These are phyloP conservation scores for Schizaphis graminum DNA, from an alignment of 2,888 invertebrate species.

Conservation along the genomic window DNA sequence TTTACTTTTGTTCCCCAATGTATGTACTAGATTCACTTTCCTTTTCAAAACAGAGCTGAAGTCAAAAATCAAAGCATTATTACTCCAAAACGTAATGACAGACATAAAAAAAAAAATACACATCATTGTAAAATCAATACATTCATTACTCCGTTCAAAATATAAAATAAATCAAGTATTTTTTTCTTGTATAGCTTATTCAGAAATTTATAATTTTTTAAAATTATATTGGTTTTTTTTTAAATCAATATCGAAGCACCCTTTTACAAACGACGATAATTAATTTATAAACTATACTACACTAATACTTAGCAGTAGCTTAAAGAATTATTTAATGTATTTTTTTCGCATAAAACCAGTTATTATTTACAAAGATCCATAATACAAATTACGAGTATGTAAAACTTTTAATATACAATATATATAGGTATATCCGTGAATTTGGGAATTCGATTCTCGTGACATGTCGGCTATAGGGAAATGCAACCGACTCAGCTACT, in stretches of 20 bases:
- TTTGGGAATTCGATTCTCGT: not conserved
- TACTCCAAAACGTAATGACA: too few relatives aligned
- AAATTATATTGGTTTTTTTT: not conserved
- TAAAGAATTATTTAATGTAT: not conserved
- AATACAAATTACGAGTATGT: not conserved
- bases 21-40: too few relatives aligned
- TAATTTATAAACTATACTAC: not conserved
- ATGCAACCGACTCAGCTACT: not conserved
- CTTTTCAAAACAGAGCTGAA: too few relatives aligned
- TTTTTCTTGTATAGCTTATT: not conserved
- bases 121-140: too few relatives aligned
- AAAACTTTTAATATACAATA: not conserved
- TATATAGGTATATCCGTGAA: not conserved
- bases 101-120: too few relatives aligned
- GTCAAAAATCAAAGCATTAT: too few relatives aligned
- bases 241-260: not conserved
- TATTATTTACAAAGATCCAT: not conserved
- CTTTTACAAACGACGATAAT: not conserved
- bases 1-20: too few relatives aligned
- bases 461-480: not conserved
- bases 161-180: not conserved
- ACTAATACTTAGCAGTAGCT: not conserved
- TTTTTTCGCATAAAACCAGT: not conserved
- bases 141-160: too few relatives aligned
- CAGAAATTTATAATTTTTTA: not conserved